Evolutionary conservation across 2,113 vertebrate species (phyloP).

Genomic region (Strix uralensis): DNA sequence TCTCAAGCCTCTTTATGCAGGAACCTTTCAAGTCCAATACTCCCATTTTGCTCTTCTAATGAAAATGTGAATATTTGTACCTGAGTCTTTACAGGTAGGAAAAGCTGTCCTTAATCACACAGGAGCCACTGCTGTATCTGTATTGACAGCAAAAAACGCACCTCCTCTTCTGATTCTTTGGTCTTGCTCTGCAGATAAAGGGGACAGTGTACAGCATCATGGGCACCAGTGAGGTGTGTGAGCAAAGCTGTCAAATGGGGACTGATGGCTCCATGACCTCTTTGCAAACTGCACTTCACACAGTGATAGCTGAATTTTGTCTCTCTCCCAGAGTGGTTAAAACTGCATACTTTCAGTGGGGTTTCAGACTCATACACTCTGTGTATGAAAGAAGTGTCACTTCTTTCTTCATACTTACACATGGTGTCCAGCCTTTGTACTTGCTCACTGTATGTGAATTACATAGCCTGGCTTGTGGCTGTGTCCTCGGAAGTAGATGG

Average conservation of each 20-base stretch:
- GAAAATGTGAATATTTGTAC: neutral
- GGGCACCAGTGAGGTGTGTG: neutral
- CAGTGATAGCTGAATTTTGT: neutral
- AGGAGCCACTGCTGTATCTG: rapidly evolving
- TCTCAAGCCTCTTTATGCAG: neutral
- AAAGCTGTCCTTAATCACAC: neutral
- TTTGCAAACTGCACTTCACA: neutral
- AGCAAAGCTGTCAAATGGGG: neutral
- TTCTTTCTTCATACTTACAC: neutral
- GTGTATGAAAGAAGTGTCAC: neutral
- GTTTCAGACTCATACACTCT: neutral
- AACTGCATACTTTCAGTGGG: neutral
- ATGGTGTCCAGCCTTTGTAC: neutral
- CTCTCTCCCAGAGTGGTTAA: neutral
- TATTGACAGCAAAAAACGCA: neutral
- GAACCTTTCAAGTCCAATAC: neutral
- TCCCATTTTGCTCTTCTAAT: neutral
- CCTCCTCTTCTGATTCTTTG: neutral
- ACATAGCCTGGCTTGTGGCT: neutral
- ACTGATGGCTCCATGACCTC: neutral
- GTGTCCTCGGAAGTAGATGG: neutral
- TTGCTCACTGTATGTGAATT: neutral
- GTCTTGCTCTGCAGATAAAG: neutral
- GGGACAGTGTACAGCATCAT: rapidly evolving
- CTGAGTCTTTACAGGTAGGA: neutral